These are phyloP conservation scores for Gambusia yucatana DNA, from an alignment of 2,797 vertebrate species.

Conservation along the genomic window DNA sequence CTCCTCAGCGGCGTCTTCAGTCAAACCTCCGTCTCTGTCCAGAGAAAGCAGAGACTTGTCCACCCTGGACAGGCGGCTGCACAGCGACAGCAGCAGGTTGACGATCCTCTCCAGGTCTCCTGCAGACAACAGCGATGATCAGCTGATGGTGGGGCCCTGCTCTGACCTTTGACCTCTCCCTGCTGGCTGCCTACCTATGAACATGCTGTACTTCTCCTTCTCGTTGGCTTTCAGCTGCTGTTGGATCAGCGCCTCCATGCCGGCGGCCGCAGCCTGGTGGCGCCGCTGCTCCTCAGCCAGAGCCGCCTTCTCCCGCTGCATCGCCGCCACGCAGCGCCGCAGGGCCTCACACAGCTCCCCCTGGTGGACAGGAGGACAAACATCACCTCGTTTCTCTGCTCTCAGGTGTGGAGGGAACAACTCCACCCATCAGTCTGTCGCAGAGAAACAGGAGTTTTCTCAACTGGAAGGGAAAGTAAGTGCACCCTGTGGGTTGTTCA, in stretches of 20 bases:
- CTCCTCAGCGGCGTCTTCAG: slow-evolving; percentile 80
- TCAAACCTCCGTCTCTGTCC: slow-evolving; percentile 57
- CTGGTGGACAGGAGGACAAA: slow-evolving; percentile 68
- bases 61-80: slow-evolving; percentile 89
- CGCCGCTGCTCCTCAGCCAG: slow-evolving; percentile 84
- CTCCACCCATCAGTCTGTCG: neutral
- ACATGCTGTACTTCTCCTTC: slow-evolving; percentile 94
- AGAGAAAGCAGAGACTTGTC: slow-evolving; percentile 85
- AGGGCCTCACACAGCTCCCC: slow-evolving; percentile 89
- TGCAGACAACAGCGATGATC: slow-evolving; percentile 35
- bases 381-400: neutral
- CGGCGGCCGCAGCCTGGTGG: slow-evolving; percentile 83
- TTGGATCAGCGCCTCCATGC: slow-evolving; percentile 85
- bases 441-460: neutral
- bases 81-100: slow-evolving; percentile 94
- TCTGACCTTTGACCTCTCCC: neutral
- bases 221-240: slow-evolving; percentile 90
- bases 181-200: slow-evolving; percentile 79
- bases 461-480: neutral
- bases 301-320: slow-evolving; percentile 85
- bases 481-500: neutral
- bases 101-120: slow-evolving; percentile 94
- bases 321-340: slow-evolving; percentile 79
- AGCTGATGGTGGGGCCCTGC: neutral
- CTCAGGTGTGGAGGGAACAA: neutral